Percentiles rank a stretch among this genome's conserved stretches.
phyloP scores from a whole-genome alignment of 2,888 invertebrate genomes.

The Thecocarcelia acutangulata region DNA sequence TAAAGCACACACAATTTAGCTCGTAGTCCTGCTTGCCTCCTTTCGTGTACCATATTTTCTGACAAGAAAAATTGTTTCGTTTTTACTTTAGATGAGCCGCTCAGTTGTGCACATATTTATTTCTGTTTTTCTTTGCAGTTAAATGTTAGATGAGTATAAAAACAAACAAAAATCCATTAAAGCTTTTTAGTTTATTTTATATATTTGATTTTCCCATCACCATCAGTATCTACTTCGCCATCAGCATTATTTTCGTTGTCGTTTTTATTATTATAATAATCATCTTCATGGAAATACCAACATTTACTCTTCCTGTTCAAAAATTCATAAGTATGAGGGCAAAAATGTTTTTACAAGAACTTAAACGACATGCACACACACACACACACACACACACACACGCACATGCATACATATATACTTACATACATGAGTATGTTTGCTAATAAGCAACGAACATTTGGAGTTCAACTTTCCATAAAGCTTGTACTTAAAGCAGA shows the following conservation, averaged over 20 bases:
- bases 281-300: slow-evolving; percentile 40
- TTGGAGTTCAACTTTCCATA: neutral
- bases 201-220: slow-evolving; percentile 45
- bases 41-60: too few species aligned
- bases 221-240: slow-evolving; percentile 35
- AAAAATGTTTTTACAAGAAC: slow-evolving; percentile 1
- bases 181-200: slow-evolving; percentile 48
- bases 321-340: slow-evolving; percentile 6
- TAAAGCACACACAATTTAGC: too few species aligned
- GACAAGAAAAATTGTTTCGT: too few species aligned
- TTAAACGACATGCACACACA: neutral
- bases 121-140: neutral
- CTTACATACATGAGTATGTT: too few species aligned
- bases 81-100: too few species aligned
- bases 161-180: slow-evolving; percentile 61
- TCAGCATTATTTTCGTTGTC: slow-evolving; percentile 15
- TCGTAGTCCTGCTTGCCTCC: too few species aligned
- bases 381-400: too few species aligned
- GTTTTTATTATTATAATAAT: slow-evolving; percentile 40
- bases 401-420: too few species aligned
- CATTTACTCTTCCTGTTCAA: slow-evolving; percentile 41
- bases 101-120: neutral
- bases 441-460: slow-evolving; percentile 5
- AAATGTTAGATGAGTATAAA: slow-evolving; percentile 39
- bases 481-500: neutral